These are phyloP conservation scores for Diaprepes abbreviatus DNA, from an alignment of 2,888 invertebrate species.

Conservation along the genomic window DNA sequence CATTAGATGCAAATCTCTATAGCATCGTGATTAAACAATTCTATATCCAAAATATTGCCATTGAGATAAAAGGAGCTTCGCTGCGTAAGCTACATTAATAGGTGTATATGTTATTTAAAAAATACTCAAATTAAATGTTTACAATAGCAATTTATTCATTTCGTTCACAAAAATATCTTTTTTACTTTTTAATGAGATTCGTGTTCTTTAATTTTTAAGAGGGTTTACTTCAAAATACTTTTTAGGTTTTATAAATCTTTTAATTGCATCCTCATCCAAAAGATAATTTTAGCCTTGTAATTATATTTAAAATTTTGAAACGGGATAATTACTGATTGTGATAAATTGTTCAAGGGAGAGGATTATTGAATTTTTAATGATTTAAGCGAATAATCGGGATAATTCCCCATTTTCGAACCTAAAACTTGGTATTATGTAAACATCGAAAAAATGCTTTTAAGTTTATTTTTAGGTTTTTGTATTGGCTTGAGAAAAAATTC, in stretches of 20 bases:
- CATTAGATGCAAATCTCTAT: too few species aligned
- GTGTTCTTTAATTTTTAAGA: slow-evolving; percentile 2
- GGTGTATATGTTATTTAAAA: too few species aligned
- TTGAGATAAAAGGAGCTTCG: too few species aligned
- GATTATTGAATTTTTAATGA: background rate
- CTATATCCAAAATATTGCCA: too few species aligned
- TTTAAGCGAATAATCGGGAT: background rate
- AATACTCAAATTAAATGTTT: too few species aligned
- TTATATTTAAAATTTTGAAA: slow-evolving; percentile 6
- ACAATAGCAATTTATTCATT: too few species aligned
- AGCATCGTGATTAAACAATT: too few species aligned
- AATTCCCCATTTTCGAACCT: background rate
- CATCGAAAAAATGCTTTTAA: too few species aligned
- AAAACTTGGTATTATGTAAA: too few species aligned
- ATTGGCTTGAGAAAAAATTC: too few species aligned
- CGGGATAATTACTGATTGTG: slow-evolving; percentile 6
- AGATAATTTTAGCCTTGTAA: background rate
- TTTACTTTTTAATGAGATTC: slow-evolving; percentile 3
- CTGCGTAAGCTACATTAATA: too few species aligned
- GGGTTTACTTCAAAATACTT: slow-evolving; percentile 2
- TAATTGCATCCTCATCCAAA: background rate
- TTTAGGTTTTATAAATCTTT: background rate
- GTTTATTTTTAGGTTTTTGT: too few species aligned
- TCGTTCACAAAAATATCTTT: background rate
- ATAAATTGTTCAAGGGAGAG: background rate